These are phyloP conservation scores for Trachops cirrhosus DNA, from an alignment of 2,797 vertebrate genomes.

Conservation along the genomic window DNA sequence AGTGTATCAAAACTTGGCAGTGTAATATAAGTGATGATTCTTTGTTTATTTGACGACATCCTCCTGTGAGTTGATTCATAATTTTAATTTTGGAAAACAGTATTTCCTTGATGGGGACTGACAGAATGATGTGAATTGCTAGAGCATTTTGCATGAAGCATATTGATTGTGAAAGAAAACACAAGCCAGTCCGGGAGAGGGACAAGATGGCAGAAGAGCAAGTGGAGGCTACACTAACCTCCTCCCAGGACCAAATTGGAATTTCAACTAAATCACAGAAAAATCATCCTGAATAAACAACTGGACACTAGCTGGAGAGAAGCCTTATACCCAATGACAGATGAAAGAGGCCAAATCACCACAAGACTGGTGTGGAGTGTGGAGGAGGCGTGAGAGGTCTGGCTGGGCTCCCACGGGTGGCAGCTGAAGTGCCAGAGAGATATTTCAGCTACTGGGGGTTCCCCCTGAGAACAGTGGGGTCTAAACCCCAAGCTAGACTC, in stretches of 20 bases:
- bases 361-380: neutral
- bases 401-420: neutral
- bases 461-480: neutral
- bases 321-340: neutral
- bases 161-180: slow-evolving; percentile 35
- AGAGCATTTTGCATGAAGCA: slow-evolving; percentile 59
- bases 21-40: slow-evolving; percentile 56
- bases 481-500: neutral
- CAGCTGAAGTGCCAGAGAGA: no score
- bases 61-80: slow-evolving; percentile 64
- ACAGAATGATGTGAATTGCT: slow-evolving; percentile 53
- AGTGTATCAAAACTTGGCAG: slow-evolving; percentile 69
- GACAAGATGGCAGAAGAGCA: neutral
- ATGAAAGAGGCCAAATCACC: neutral
- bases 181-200: neutral
- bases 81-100: slow-evolving; percentile 73
- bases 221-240: neutral
- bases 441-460: neutral
- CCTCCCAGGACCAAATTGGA: neutral
- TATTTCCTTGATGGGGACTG: slow-evolving; percentile 61
- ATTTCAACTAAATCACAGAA: neutral
- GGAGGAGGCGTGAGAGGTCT: neutral
- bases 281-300: neutral
- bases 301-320: neutral
- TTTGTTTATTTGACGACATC: slow-evolving; percentile 70